Base-by-base conservation (phyloP, 2,113 vertebrate species). In the Hypocryptadius cinnamomeus region DNA sequence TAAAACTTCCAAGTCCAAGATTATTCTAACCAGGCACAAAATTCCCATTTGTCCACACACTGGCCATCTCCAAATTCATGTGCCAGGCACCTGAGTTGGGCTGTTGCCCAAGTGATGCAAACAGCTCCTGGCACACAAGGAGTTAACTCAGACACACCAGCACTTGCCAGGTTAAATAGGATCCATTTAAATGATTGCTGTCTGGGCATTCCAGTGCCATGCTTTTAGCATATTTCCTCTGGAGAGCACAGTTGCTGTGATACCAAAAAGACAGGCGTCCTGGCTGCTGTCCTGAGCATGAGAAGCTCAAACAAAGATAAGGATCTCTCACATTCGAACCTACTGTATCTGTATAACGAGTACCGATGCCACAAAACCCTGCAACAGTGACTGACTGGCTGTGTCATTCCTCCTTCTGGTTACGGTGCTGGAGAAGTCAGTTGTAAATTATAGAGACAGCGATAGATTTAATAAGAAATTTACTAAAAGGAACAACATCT, bases 171-270 rank as follows among this genome's bases (percentile, higher is more conserved):
- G 56, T 61, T 59, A 78, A 92, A 79, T 31, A 48, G 33, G n/a
- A 68, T n/a, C 59, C 57, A 37, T 57, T 84, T 60, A 68, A 94
- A 27, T 25, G 24, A 30, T 42, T 73, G 86, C 88, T 86, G 86
- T 35, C 89, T 63, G 73, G 69, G 79, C 92, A 94, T 45, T 21
- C n/a, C 27, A 48, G 59, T 30, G 31, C 77, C 89, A 50, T 5
- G 30, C 83, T 89, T 90, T 86, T 45, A 84, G 84, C 42, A 5
- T 59, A 39, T 51, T 87, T 93, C 73, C 87, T 65, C 91, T 44
- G 42, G 84, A 91, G 91, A 93, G 68, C 42, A 85, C 44, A 74
- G 88, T 57, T 94, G 83, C 86, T 57, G 83, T 4, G 73, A 89
- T 90, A 92, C 72, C 86, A 78, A 35, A 45, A 79, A 81, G 83